A percentile compares a stretch with the other conserved stretches of the same genome.
These are phyloP conservation scores for Steinernema carpocapsae DNA, from an alignment of 2,888 invertebrate species.

Conservation along the genomic window DNA sequence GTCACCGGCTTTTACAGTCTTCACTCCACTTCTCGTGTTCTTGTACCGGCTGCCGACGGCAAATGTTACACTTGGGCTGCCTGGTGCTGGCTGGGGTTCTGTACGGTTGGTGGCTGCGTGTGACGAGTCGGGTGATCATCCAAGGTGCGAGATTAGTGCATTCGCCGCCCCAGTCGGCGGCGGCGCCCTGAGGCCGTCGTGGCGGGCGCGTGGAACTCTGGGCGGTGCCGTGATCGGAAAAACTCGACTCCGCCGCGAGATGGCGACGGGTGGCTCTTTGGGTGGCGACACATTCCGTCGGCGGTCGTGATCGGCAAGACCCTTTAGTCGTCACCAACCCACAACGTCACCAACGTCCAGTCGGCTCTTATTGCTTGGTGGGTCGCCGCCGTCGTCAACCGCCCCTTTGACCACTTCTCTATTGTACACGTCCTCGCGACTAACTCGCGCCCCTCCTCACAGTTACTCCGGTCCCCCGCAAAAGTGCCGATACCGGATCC, in stretches of 20 bases:
- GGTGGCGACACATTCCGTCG: slow-evolving; percentile 18
- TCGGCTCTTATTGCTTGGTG: background rate
- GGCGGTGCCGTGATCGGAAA: slow-evolving; percentile 25
- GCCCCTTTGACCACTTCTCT: background rate
- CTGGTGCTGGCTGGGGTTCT: background rate
- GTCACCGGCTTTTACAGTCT: slow-evolving; percentile 7
- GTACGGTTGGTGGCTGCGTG: slow-evolving; percentile 4
- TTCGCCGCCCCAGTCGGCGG: background rate
- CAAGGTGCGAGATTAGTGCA: slow-evolving; percentile 23
- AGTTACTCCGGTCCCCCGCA: background rate
- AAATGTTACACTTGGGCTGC: slow-evolving; percentile 26
- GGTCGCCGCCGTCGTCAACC: background rate
- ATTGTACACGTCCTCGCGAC: slow-evolving; percentile 16
- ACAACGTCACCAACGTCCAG: slow-evolving; percentile 5
- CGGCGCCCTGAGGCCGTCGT: slow-evolving; percentile 28
- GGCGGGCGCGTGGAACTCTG: slow-evolving; percentile 29
- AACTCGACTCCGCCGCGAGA: background rate
- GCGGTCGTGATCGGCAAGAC: slow-evolving; percentile 10
- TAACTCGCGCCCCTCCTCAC: background rate
- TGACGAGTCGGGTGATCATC: slow-evolving; percentile 32
- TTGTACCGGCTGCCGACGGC: slow-evolving; percentile 21
- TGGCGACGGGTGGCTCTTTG: background rate
- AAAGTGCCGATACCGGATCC: slow-evolving; percentile 11
- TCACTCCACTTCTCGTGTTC: slow-evolving; percentile 8
- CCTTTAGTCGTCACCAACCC: background rate